Evolutionary conservation across 35 echinoderm and acorn worm species (phyloP), one percentile per base, ranked within the genome.

Genomic region (Lytechinus variegatus): DNA sequence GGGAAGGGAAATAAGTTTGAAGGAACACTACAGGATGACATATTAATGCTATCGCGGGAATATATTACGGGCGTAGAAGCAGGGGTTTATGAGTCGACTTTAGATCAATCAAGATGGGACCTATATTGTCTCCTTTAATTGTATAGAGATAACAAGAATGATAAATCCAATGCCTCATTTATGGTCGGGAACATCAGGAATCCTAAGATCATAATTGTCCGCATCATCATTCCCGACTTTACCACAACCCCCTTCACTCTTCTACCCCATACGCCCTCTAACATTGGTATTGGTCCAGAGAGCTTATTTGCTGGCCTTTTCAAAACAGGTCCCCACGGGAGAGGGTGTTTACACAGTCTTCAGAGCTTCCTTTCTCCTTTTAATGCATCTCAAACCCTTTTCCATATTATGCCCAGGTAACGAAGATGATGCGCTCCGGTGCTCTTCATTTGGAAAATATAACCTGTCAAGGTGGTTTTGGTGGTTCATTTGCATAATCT

Each of bases 331-430:
- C 66, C 66, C 66, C 6, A 79, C 7, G 66, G 66, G 66, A 79
- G 66, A 79, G 66, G 66, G 66, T 79, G n/a, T 79, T 79, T 79
- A 79, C 66, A 79, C 66, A 79, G 66, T 79, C 66, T 79, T 24
- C 19, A 19, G 66, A 79, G 66, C 66, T 79, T 79, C 66, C 66
- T 79, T 79, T 79, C 12, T 79, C 66, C 66, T 79, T 24, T 79
- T 24, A 14, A 79, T 7, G 66, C 66, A 79, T 79, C 66, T 24
- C 16, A 56, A 19, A 79, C 19, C 66, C 66, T 79, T 79, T 79
- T 24, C 66, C 66, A 79, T 4, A n/a, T 79, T 8, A 79, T 79
- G 2, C 33, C 66, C 66, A 79, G 2, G 66, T 24, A 24, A 79
- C 66, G 4, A 79, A 79, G 66, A 79, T 79, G 66, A 79, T 79